These are phyloP conservation scores for Pterobdella sp. DNA, from an alignment of 2,888 invertebrate genomes.

Conservation along the genomic window DNA sequence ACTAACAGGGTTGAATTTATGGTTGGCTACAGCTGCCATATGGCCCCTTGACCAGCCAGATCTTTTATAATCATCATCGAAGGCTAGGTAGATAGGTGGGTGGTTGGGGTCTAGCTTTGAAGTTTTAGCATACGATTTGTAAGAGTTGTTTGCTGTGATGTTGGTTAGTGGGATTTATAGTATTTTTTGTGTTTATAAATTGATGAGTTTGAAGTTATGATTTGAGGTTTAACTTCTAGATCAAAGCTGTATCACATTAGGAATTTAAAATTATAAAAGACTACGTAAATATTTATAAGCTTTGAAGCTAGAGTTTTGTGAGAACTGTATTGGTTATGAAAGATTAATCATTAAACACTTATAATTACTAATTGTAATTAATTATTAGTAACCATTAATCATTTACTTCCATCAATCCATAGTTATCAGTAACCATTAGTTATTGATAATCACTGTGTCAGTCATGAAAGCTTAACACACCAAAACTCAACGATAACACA, in stretches of 20 bases:
- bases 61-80: conserved; percentile 43
- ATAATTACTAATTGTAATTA: no score
- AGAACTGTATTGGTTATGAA: no score
- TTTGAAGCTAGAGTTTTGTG: no score
- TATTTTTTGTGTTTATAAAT: neutral
- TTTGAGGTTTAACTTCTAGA: neutral
- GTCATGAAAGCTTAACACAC: neutral
- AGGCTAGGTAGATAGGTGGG: conserved; percentile 40
- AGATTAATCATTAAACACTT: no score
- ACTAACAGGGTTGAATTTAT: conserved; percentile 42
- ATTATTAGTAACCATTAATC: no score
- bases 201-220: neutral
- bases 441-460: no score
- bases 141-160: conserved; percentile 40
- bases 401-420: no score
- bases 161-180: neutral
- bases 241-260: no score
- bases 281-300: no score
- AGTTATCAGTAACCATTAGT: no score
- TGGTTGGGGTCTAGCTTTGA: conserved; percentile 45
- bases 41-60: conserved; percentile 50
- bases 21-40: conserved; percentile 48
- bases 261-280: neutral
- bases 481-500: neutral
- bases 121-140: conserved; percentile 41